Conservation (phyloP, 2,797 vertebrate species). For the Chrysolophus pictus region DNA sequence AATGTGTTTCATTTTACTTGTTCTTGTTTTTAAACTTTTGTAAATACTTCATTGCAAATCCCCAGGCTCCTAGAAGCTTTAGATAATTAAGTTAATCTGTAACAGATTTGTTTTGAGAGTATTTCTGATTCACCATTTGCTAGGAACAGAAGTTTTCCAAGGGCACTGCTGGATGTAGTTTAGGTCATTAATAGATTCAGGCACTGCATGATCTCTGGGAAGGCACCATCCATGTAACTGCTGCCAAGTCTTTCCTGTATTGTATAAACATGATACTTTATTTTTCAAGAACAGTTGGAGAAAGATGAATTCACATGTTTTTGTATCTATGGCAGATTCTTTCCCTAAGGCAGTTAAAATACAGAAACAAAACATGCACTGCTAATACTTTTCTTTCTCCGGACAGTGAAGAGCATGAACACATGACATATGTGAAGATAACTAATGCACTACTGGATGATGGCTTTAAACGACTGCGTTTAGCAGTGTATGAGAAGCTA, state of each 20-base stretch:
- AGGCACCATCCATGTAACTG: slow-evolving; percentile 14
- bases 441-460: neutral
- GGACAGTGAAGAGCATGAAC: neutral
- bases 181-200: slow-evolving; percentile 62
- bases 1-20: neutral
- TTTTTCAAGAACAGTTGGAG: slow-evolving; percentile 66
- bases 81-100: slow-evolving; percentile 65
- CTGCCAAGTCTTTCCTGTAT: slow-evolving; percentile 41
- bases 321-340: slow-evolving; percentile 46
- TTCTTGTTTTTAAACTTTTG: neutral
- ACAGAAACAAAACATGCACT: slow-evolving; percentile 5
- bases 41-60: slow-evolving; percentile 44
- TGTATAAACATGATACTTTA: slow-evolving; percentile 25
- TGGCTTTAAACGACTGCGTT: neutral
- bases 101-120: slow-evolving; percentile 68
- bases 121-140: slow-evolving; percentile 68
- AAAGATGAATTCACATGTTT: slow-evolving; percentile 49
- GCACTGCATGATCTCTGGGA: slow-evolving; percentile 35
- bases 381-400: slow-evolving; percentile 5
- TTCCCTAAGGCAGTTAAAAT: slow-evolving; percentile 46
- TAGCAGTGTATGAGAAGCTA: neutral
- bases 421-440: neutral
- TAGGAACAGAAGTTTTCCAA: slow-evolving; percentile 71
- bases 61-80: slow-evolving; percentile 36
- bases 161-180: slow-evolving; percentile 54